Evolutionary conservation across 2,797 vertebrate genomes (phyloP).

Genomic region (Iguana delicatissima): DNA sequence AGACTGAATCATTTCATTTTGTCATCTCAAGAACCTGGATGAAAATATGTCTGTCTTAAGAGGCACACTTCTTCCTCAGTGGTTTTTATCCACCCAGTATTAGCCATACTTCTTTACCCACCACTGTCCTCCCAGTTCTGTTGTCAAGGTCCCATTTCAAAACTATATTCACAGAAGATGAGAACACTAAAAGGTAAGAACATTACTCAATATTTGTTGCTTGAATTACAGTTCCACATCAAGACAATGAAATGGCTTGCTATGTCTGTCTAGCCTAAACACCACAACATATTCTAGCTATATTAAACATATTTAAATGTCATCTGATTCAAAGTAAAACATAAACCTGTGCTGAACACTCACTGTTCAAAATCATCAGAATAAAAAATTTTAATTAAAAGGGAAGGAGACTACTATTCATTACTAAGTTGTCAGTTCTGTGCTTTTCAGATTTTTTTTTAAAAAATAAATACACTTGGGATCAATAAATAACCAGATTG

Average conservation of each 20-base stretch:
- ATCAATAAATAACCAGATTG: no score
- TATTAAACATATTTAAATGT: not conserved
- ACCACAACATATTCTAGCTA: not conserved
- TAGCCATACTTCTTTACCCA: conserved; percentile 70
- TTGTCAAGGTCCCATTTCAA: conserved; percentile 57
- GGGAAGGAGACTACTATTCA: not conserved
- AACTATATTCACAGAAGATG: not conserved
- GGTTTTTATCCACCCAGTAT: conserved; percentile 76
- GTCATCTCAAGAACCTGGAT: conserved; percentile 64
- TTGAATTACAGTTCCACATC: not conserved
- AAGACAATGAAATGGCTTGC: not conserved
- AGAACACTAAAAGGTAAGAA: conserved; percentile 14
- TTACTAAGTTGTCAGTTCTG: not conserved
- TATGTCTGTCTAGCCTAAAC: not conserved
- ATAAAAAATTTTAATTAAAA: not conserved
- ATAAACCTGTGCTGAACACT: not conserved
- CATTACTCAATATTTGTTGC: not conserved
- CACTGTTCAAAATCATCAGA: not conserved
- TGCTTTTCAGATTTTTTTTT: not conserved
- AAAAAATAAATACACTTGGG: no score
- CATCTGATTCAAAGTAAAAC: not conserved
- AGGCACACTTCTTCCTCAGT: conserved; percentile 45
- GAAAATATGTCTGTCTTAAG: conserved; percentile 27
- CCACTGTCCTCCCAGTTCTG: conserved; percentile 55
- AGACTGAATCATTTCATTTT: conserved; percentile 34